Evolutionary conservation across 2,888 invertebrate species (phyloP).

Genomic region (Erebia epiphron): DNA sequence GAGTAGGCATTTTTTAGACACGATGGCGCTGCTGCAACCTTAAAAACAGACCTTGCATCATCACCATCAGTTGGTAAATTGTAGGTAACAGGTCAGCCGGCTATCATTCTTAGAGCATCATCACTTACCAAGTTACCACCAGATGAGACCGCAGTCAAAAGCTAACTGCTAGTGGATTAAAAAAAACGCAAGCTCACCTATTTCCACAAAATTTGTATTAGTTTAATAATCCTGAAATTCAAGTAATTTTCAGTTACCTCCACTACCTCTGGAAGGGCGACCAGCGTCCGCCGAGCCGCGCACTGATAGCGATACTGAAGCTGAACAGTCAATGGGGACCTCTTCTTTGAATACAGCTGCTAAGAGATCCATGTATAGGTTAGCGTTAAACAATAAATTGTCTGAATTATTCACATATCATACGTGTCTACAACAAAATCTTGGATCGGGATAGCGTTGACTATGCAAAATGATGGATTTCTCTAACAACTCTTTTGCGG

Average conservation of each 20-base stretch:
- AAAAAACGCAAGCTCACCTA: too few relatives aligned
- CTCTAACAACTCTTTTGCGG: too few relatives aligned
- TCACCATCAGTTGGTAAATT: neutral
- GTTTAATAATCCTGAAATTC: neutral
- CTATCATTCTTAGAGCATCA: too few relatives aligned
- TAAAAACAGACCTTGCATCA: neutral
- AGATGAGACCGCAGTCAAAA: too few relatives aligned
- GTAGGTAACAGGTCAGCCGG: neutral
- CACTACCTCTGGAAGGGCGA: slow-evolving; percentile 55
- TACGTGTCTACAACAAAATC: too few relatives aligned
- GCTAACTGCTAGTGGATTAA: too few relatives aligned
- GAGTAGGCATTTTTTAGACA: too few relatives aligned
- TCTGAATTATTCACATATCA: neutral
- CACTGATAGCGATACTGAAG: slow-evolving; percentile 55
- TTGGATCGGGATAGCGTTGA: too few relatives aligned
- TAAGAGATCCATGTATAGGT: slow-evolving; percentile 50
- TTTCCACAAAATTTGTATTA: too few relatives aligned
- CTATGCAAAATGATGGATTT: too few relatives aligned
- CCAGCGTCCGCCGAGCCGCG: slow-evolving; percentile 44
- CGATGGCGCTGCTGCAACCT: too few relatives aligned
- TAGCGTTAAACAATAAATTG: neutral
- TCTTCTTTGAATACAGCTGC: slow-evolving; percentile 54
- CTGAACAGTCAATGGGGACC: slow-evolving; percentile 61
- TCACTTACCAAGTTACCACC: too few relatives aligned
- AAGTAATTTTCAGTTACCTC: slow-evolving; percentile 53